Conservation (phyloP, 2,888 invertebrate genomes). For the Mimumesa dahlbomi region DNA sequence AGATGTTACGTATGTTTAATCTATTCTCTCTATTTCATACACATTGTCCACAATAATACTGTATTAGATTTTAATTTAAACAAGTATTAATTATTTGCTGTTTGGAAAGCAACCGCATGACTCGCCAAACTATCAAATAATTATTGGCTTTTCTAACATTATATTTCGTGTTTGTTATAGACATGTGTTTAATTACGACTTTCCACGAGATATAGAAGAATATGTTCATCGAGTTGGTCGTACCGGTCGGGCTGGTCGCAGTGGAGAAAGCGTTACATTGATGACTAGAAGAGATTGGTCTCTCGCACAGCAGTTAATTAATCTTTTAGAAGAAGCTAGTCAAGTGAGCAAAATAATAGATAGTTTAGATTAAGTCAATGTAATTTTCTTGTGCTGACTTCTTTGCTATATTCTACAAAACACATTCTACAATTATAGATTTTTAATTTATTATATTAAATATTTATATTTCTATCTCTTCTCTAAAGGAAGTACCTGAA, state of each 20-base stretch:
- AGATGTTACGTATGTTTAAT: conserved; percentile 86
- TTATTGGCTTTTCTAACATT: too few relatives aligned
- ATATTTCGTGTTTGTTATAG: conserved; percentile 78
- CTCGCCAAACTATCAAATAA: neutral
- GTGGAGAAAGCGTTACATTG: conserved; percentile 91
- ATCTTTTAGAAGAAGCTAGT: conserved; percentile 92
- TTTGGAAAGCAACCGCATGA: too few relatives aligned
- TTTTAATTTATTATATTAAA: too few relatives aligned
- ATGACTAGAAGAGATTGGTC: conserved; percentile 91
- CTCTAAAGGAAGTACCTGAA: conserved; percentile 86
- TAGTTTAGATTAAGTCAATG: conserved; percentile 5
- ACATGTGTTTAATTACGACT: conserved; percentile 95
- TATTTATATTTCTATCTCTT: too few relatives aligned
- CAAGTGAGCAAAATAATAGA: conserved; percentile 80
- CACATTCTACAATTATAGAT: too few relatives aligned
- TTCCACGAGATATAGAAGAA: conserved; percentile 96
- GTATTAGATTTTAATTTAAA: neutral
- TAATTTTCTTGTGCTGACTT: too few relatives aligned
- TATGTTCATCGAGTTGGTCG: conserved; percentile 98
- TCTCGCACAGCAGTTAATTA: conserved; percentile 90
- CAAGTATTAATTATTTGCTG: too few relatives aligned
- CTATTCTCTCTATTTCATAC: neutral
- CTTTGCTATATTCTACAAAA: too few relatives aligned
- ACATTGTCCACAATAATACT: neutral
- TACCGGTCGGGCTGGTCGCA: conserved; percentile 94